Evolutionary conservation across 2,797 vertebrate genomes (phyloP), one percentile per base, ranked within the genome.

Genomic region (Sandelia bainsii): DNA sequence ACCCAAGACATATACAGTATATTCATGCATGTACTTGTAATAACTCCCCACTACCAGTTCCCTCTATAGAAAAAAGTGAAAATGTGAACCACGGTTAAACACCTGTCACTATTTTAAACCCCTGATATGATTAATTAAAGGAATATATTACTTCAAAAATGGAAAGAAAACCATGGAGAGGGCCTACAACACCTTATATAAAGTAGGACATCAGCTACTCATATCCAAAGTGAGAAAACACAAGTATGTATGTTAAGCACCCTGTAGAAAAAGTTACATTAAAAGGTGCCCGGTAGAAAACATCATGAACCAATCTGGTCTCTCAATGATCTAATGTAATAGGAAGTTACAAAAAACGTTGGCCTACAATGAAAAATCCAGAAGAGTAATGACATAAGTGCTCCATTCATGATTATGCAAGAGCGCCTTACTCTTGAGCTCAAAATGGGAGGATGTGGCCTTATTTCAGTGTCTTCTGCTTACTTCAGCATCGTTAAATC

Each of bases 241-340:
- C 29, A 69, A 70, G 62, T 64, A 64, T 62, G 66, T 77, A 59
- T 70, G 72, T 34, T 74, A 59, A 82, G 65, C 85, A 81, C 72
- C 83, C 78, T 34, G 77, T 90, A 89, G 69, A 93, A 92, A 90
- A 88, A 48, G 61, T 84, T 80, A 77, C 75, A 81, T 79, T 64
- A 81, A 87, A 89, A 84, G 88, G 85, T 87, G 81, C 83, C 67
- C 69, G 61, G 83, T 86, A 91, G 84, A 90, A 89, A 91, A 85
- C 56, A 73, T 44, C 42, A 76, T 51, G 65, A 84, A 76, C 67
- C 72, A 37, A 51, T 77, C 81, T 58, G 27, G 67, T 79, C 72
- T 90, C 81, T 78, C 25, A 25, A 42, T 73, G 70, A 81, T 69
- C 49, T 79, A 32, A 69, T 50, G 50, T 59, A 60, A 73, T 44